Evolutionary conservation across 2,888 invertebrate species (phyloP).

Genomic region (Cyaniris semiargus): DNA sequence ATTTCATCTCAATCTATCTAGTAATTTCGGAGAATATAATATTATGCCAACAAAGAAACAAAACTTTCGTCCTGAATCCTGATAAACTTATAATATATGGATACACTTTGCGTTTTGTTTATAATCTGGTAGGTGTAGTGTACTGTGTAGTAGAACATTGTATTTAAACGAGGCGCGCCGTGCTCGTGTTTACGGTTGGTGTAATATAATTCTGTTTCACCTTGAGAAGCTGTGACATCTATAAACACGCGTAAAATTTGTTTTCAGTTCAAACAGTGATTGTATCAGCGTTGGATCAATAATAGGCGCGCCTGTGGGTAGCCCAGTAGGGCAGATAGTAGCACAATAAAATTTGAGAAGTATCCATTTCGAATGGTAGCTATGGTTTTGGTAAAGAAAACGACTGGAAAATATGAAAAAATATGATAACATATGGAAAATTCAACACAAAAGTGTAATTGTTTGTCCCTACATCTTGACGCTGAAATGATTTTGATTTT

Average conservation of each 20-base stretch:
- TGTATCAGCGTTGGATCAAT: conserved; percentile 23
- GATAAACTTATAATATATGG: no score
- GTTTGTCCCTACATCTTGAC: no score
- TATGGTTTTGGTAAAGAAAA: no score
- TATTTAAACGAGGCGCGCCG: neutral
- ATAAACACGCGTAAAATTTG: conserved; percentile 26
- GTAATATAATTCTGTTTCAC: conserved; percentile 28
- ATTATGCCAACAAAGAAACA: no score
- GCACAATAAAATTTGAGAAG: neutral
- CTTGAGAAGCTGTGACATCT: conserved; percentile 24
- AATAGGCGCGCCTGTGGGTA: neutral
- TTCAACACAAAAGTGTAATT: no score
- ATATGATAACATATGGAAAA: neutral
- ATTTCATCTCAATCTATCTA: no score
- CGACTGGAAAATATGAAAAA: neutral
- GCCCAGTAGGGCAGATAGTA: neutral
- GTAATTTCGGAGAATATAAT: no score
- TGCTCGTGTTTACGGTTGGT: conserved; percentile 14
- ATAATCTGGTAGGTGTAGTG: neutral
- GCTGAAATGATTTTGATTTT: no score
- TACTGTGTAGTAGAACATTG: conserved; percentile 9
- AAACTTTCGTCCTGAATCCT: no score
- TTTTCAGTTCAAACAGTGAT: conserved; percentile 25
- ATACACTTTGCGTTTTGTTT: no score
- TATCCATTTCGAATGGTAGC: no score